Percentiles rank a stretch among this genome's conserved stretches.
These are phyloP conservation scores for Hyaena hyaena DNA, from an alignment of 2,113 vertebrate species.

Conservation along the genomic window DNA sequence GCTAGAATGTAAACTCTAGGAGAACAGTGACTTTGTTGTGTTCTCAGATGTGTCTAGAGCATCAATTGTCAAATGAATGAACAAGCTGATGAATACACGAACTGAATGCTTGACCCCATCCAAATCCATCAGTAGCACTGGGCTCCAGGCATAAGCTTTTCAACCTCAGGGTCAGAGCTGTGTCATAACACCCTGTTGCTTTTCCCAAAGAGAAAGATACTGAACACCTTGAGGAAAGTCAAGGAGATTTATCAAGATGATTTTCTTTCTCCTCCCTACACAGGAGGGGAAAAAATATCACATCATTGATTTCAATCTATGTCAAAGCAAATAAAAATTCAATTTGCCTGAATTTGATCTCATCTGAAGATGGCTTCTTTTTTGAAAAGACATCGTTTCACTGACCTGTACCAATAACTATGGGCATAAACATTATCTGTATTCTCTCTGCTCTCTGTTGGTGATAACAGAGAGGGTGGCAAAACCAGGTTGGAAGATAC, in stretches of 20 bases:
- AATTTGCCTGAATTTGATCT: conserved; percentile 60
- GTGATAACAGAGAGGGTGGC: neutral
- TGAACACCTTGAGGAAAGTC: conserved; percentile 53
- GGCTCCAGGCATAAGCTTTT: neutral
- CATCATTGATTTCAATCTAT: conserved; percentile 61
- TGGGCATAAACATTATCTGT: neutral
- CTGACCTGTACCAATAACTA: conserved; percentile 36
- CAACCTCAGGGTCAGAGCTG: neutral
- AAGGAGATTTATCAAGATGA: conserved; percentile 58
- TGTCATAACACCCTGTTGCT: neutral
- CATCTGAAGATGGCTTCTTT: conserved; percentile 63
- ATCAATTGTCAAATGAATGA: neutral
- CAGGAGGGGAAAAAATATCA: neutral
- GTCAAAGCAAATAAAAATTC: conserved; percentile 71
- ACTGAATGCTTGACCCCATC: neutral
- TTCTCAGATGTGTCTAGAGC: neutral
- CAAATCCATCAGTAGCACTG: neutral
- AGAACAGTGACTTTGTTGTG: neutral
- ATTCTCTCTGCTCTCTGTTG: conserved; percentile 4
- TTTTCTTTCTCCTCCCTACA: conserved; percentile 1
- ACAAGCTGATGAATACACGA: neutral
- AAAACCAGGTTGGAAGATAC: neutral
- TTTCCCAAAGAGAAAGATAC: conserved; percentile 14
- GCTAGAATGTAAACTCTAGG: neutral
- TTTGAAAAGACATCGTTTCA: conserved; percentile 61